Conservation (phyloP, 2,888 invertebrate species). For the Herminia tarsipennalis region DNA sequence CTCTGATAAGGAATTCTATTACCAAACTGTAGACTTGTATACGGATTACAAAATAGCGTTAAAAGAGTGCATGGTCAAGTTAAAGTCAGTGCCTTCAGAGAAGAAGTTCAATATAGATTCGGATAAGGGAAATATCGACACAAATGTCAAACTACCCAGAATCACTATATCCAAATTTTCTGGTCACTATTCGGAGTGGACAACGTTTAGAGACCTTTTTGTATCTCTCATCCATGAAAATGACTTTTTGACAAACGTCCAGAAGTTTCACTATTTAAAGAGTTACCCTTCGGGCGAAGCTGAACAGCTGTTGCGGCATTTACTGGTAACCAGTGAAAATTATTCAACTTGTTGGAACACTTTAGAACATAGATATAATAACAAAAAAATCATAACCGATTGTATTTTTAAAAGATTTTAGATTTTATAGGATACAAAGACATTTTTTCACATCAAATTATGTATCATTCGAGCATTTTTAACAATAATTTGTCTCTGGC, state of each 20-base stretch:
- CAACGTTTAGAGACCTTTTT: slow-evolving; percentile 1
- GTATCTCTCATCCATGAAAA: background rate
- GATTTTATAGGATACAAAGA: too few species aligned
- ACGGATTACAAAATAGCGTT: too few species aligned
- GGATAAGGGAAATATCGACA: too few species aligned
- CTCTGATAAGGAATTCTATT: background rate
- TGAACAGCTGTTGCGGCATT: background rate
- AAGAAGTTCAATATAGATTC: too few species aligned
- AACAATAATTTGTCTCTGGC: too few species aligned
- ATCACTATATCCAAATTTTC: slow-evolving; percentile 1
- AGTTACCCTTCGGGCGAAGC: background rate
- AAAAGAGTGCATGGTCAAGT: too few species aligned
- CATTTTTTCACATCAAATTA: too few species aligned
- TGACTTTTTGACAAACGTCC: background rate
- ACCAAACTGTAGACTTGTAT: slow-evolving; percentile 1
- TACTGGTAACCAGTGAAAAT: slow-evolving; percentile 1
- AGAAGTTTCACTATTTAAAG: slow-evolving; percentile 1
- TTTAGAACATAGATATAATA: background rate
- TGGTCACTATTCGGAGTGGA: background rate
- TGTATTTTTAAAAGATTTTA: background rate
- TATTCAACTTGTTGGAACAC: background rate
- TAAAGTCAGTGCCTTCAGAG: too few species aligned
- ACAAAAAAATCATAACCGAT: slow-evolving; percentile 1
- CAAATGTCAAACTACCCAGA: slow-evolving; percentile 2
- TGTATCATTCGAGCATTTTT: too few species aligned